Evolutionary conservation across 2,888 invertebrate species (phyloP), one percentile per base, ranked within the genome.

Genomic region (Tenthredo scrophulariae): DNA sequence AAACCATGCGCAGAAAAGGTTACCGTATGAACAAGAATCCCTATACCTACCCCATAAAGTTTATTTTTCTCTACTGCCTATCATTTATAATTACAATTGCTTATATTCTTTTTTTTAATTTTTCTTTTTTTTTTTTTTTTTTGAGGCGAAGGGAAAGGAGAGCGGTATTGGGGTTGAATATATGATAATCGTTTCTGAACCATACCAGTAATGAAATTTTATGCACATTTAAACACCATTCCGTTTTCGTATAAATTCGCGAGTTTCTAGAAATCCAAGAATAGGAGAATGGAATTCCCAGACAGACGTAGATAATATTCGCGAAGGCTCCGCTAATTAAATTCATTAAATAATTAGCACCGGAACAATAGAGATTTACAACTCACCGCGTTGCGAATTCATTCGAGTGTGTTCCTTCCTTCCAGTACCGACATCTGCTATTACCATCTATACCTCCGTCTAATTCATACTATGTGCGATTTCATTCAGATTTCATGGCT

Each of bases 311-410:
- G 67, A 70, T 83, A 83, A 74, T 62, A 84, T 84, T 84, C 84
- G 54, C 7, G 46, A 22, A 43, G 46, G 83, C 33, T 62, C 33
- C 84, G n/a, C 70, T 86, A 87, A 87, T 87, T 87, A 87, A 86
- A 87, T 86, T 85, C 85, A 86, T 87, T 85, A 86, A 86, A 85
- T 85, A 86, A 87, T 87, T 87, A 86, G 85, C 87, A 33, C 85
- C 80, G 77, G 83, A 85, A 87, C 87, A 87, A 87, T 87, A 84
- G 85, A 62, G 46, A 84, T 84, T 84, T 85, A 86, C 86, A 84
- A 87, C 82, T 70, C 50, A 54, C 54, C 58, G 83, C 86, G 85
- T 87, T 54, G 9, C 77, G 40, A 33, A 77, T 50, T 43, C 77
- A 54, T 50, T 77, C 77, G 54, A 77, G 54, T 40, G 54, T 37